These are phyloP conservation scores for Lingula anatina DNA, from an alignment of 2,888 invertebrate genomes.

Conservation along the genomic window DNA sequence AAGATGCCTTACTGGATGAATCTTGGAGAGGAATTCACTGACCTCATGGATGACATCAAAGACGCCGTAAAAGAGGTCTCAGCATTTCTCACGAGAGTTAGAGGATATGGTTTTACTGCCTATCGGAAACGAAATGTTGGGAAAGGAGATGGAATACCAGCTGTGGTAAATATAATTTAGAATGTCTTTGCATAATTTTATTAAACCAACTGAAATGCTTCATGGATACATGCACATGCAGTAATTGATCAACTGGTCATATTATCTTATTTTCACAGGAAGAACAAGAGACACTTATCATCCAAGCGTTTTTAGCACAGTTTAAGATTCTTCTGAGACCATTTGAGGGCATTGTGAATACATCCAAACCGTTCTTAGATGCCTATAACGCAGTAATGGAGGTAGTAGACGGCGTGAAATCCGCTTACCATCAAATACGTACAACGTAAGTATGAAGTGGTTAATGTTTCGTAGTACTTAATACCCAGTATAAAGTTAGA, in stretches of 20 bases:
- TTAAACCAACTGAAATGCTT: too few species aligned
- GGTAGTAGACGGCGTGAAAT: slow-evolving; percentile 14
- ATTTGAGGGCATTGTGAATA: background rate
- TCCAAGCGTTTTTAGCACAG: background rate
- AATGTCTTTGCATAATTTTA: too few species aligned
- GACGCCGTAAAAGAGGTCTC: background rate
- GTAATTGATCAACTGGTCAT: background rate
- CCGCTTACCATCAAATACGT: slow-evolving; percentile 5
- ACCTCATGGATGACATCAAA: background rate
- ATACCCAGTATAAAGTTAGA: too few species aligned
- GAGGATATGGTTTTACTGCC: too few species aligned
- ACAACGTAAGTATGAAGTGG: slow-evolving; percentile 7
- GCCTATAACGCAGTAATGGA: slow-evolving; percentile 15
- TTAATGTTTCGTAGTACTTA: too few species aligned
- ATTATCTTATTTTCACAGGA: background rate
- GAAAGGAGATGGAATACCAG: too few species aligned
- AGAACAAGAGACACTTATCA: background rate
- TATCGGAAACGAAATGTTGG: too few species aligned
- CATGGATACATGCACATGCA: too few species aligned
- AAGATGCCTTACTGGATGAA: background rate
- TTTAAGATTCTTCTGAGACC: background rate
- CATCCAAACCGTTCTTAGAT: slow-evolving; percentile 15
- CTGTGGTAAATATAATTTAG: too few species aligned
- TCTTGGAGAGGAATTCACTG: background rate
- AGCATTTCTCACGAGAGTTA: background rate